Evolutionary conservation across 2,113 vertebrate genomes (phyloP).

Genomic region (Antigone vipio): DNA sequence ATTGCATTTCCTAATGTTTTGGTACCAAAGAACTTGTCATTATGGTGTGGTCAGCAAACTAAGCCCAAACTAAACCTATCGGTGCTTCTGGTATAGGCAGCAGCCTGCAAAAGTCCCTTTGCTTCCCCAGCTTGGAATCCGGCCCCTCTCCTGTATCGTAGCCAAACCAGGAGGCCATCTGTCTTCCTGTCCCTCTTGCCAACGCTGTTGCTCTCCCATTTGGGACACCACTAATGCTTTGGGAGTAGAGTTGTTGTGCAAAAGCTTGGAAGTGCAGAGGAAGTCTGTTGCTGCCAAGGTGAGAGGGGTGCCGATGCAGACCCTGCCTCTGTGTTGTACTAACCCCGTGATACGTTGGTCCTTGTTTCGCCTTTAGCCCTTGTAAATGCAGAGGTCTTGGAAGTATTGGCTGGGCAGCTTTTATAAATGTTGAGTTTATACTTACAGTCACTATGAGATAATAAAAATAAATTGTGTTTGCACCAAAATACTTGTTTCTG

Average conservation of each 20-base stretch:
- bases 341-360: fast-evolving
- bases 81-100: background rate
- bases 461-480: background rate
- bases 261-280: background rate
- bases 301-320: background rate
- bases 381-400: background rate
- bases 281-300: background rate
- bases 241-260: background rate
- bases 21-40: background rate
- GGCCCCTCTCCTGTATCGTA: background rate
- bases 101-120: background rate
- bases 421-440: background rate
- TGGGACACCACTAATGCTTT: background rate
- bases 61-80: background rate
- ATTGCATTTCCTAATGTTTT: background rate
- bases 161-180: background rate
- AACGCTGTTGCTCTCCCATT: background rate
- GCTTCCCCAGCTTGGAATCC: background rate
- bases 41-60: background rate
- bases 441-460: background rate
- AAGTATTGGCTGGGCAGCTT: background rate
- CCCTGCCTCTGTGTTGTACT: background rate
- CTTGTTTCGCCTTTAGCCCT: background rate
- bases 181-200: background rate
- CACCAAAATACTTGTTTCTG: background rate